Base-by-base conservation (phyloP, 2,888 invertebrate species). In the Lapara coniferarum region DNA sequence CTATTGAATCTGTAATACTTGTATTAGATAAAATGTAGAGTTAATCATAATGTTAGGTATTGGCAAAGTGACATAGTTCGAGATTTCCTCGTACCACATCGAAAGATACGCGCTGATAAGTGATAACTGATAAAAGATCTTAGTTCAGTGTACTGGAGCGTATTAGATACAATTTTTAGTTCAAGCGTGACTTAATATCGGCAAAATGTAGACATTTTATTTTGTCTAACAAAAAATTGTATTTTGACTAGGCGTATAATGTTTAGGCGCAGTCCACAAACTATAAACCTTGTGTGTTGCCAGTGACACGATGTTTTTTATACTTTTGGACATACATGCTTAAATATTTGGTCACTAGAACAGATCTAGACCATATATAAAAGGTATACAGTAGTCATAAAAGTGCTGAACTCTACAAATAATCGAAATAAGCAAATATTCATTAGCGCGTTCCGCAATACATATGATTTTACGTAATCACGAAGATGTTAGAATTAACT, bases 11-110 rank as follows among this genome's bases (percentile, higher is more conserved):
- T 8, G n/a, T n/a, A 13, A 37, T 8, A n/a, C 8, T 2, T 10
- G 8, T 0, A n/a, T 10, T 44, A 59, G 12, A 46, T 13, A 19
- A 13, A 37, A 37, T 37, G 19, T 19, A 2, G 19, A 63, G 13
- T 63, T 49, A 13, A 63, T 49, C 49, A 77, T 78, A 78, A 78
- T 77, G 74, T 78, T 76, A 77, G 74, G 69, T 75, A 78, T 78
- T 78, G 72, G 68, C 73, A 76, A 78, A 80, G 76, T 71, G 71
- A 69, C 72, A 70, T 75, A 70, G 71, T 70, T 68, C 63, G 59
- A 49, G 63, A 53, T 63, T 63, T 53, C 25, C 68, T 55, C 68
- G 68, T 52, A 72, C 55, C 46, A 51, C 68, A 70, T 68, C 58
- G 59, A 51, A 51, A 67, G 73, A 75, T 77, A 74, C 7, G 56